Evolutionary conservation across 2,888 invertebrate species (phyloP), one percentile per base, ranked within the genome.

Genomic region (Drosophila cyrtoloma): DNA sequence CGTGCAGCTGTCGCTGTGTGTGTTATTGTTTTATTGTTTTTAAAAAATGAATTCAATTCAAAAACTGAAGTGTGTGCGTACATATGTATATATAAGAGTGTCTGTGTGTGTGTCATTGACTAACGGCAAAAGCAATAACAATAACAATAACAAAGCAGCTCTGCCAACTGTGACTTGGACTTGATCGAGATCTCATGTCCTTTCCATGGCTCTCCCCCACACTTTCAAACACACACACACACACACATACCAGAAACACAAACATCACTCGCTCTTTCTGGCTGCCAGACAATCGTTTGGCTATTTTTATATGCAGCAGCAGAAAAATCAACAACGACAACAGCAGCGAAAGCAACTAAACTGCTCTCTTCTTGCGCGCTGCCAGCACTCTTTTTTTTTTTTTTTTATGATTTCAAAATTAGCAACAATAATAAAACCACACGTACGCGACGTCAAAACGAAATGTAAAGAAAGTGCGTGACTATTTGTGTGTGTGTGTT

Each of bases 381-480:
- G 37, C 33, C 57, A 59, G 44, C 53, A 50, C 50, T 62, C 47
- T 73, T 75, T 69, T 66, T 53, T 66, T 64, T 70, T 28, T 73
- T 74, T 69, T 65, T 64, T 72, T 70, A 75, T 71, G 56, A 67
- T 86, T 88, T 88, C 63, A 70, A 85, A 82, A 85, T 85, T 76
- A 82, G 86, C 86, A 85, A 84, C 89, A 89, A 86, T 71, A 79
- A 82, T 79, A 79, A 79, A 77, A 71, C 56, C 75, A 74, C 61
- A 78, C 68, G 63, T 74, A 82, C 66, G 60, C 64, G 32, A 68
- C 28, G 50, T 51, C 58, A 59, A 72, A 76, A 66, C 67, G 73
- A 86, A 85, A 78, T 75, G 81, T 71, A 78, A 88, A 83, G 89
- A 85, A 85, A 85, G 81, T 88, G 84, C 84, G 85, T 87, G 68